Percentiles rank a stretch among this genome's conserved stretches.
phyloP scores from a whole-genome alignment of 2,113 vertebrate species.

The Xiphias gladius region DNA sequence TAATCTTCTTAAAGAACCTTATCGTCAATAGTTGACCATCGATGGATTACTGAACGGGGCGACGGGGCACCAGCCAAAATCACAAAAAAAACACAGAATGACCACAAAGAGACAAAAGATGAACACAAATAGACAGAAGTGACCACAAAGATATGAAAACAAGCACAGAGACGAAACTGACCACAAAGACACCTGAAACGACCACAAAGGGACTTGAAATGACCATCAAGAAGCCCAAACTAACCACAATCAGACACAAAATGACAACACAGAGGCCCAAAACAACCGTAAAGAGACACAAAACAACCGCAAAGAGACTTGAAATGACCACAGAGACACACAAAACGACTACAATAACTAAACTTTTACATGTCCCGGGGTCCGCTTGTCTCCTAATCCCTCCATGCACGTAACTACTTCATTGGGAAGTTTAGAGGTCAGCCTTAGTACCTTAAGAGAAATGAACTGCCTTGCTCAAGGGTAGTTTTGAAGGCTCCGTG shows the following conservation, averaged over 20 bases:
- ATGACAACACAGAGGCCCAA: too few relatives aligned
- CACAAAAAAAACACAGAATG: background rate
- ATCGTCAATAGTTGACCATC: background rate
- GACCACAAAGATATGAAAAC: background rate
- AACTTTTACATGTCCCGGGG: background rate
- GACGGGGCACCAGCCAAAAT: background rate
- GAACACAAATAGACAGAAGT: background rate
- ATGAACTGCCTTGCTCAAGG: slow-evolving; percentile 29
- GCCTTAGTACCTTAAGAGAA: background rate
- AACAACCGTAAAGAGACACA: background rate
- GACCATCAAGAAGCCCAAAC: background rate
- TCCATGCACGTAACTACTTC: background rate
- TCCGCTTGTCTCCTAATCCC: background rate
- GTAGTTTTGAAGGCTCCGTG: background rate
- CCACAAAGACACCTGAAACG: background rate
- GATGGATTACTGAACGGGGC: background rate
- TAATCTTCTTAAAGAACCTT: background rate
- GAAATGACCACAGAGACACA: too few relatives aligned
- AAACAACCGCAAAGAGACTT: background rate
- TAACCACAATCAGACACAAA: background rate
- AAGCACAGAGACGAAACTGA: background rate
- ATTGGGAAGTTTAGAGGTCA: background rate
- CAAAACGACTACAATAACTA: background rate
- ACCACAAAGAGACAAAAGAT: background rate
- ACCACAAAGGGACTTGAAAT: too few relatives aligned